Percentiles rank a stretch among this genome's conserved stretches.
These are phyloP conservation scores for Bergia sp. DNA, from an alignment of 92 coral and sea anemone genomes.

Conservation along the genomic window DNA sequence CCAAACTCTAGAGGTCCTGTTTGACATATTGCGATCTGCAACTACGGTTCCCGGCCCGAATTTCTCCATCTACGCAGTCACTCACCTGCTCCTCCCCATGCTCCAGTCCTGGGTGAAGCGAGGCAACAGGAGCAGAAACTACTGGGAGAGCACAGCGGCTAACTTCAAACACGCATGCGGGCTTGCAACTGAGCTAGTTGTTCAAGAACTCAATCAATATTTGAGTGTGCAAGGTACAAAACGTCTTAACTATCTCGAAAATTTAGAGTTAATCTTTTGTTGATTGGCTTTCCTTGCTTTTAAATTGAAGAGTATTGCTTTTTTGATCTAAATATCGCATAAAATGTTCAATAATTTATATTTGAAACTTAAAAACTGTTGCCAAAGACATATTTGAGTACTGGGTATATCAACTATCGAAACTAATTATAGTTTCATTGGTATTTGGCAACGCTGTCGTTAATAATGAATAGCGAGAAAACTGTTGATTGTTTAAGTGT, in stretches of 20 bases:
- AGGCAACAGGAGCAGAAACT: conserved; percentile 82
- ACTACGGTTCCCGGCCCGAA: conserved; percentile 97
- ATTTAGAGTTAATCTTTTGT: background rate
- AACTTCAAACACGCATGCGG: conserved; percentile 99
- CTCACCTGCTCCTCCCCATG: conserved; percentile 93
- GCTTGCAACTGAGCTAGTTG: conserved; percentile 93
- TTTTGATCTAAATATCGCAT: background rate
- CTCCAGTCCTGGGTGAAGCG: conserved; percentile 95
- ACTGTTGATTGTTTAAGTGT: no score
- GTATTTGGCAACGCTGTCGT: background rate
- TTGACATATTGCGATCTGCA: conserved; percentile 88
- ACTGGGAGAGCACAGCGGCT: conserved; percentile 99
- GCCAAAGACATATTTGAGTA: background rate
- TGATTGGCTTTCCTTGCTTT: no score
- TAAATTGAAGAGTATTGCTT: background rate
- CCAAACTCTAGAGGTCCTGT: conserved; percentile 94
- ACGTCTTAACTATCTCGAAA: background rate
- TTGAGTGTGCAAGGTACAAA: conserved; percentile 90
- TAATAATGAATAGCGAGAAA: no score
- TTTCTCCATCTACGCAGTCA: conserved; percentile 89
- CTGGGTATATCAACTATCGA: background rate
- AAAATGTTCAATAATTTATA: no score
- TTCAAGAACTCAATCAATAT: conserved; percentile 90
- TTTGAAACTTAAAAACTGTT: background rate
- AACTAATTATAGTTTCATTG: no score